Base-by-base conservation (phyloP, 2,113 vertebrate species). In the Bothrops jararaca region DNA sequence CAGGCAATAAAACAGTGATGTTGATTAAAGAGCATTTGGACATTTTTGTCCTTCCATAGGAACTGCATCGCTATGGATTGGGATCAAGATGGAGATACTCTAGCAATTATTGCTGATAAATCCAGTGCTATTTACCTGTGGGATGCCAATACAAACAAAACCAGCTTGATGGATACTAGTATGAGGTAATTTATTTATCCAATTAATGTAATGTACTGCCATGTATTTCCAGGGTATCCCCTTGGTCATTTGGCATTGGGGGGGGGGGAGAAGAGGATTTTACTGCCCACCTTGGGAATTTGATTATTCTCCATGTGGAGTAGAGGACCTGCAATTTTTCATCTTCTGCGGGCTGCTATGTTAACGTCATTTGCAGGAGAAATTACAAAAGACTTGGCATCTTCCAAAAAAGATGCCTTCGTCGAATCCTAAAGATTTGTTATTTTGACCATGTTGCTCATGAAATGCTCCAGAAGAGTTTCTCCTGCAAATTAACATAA, bases 21-120 rank as follows among this genome's bases (percentile, higher is more conserved):
- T 89, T 53, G 15, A 20, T 85, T 34, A 86, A 3, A 90, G 42
- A 1, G 13, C 45, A 52, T 89, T 92, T 93, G 90, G 69, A 80
- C 7, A 69, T 74, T 53, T 89, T 22, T 96, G 29, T 94, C 91
- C 92, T 93, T 26, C 26, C 60, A 92, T 92, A 99, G 99, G 50
- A 98, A 96, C 60, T 99, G 98, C 96, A 95, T 99, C 92, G 97
- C 97, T 80, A 98, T 99, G 98, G 99, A 99, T 95, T 99, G 99
- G 99, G 98, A 99, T 97, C 99, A 99, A 95, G 98, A 99, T 94
- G 99, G 99, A 88, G 99, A 99, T 94, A 98, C 98, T 91, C 96
- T 99, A 95, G 99, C 99, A 64, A 97, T 99, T 93, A 98, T 99
- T 96, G 98, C 99, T 89, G 98, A 99, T 92, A 99, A 99, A 97